These are phyloP conservation scores for Ericerus pela DNA, from an alignment of 1,140 invertebrate genomes.

Conservation along the genomic window DNA sequence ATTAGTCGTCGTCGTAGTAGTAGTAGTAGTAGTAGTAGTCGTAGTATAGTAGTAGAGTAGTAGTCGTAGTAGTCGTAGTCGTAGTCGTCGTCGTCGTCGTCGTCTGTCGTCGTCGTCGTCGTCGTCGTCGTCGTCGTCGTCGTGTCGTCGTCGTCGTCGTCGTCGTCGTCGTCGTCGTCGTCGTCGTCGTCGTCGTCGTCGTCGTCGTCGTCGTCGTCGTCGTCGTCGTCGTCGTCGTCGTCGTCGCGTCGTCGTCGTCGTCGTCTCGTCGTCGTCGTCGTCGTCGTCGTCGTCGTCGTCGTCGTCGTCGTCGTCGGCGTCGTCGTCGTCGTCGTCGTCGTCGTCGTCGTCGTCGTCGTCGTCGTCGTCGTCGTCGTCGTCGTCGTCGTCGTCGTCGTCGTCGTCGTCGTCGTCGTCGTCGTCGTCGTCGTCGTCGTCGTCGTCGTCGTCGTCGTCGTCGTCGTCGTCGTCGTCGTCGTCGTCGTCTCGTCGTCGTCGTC, in stretches of 20 bases:
- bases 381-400: conserved; percentile 14
- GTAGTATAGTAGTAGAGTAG: too few relatives aligned
- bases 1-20: neutral
- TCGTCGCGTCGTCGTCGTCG: too few relatives aligned
- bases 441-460: conserved; percentile 18
- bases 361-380: neutral
- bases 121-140: too few relatives aligned
- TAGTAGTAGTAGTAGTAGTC: conserved; percentile 7
- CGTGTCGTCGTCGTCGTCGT: too few relatives aligned
- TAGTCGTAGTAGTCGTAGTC: conserved; percentile 8
- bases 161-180: conserved; percentile 5
- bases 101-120: conserved; percentile 8
- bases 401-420: conserved; percentile 17
- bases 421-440: conserved; percentile 12
- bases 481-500: too few relatives aligned
- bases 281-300: too few relatives aligned
- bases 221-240: too few relatives aligned
- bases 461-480: conserved; percentile 27
- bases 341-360: conserved; percentile 17
- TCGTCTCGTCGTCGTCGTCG: too few relatives aligned
- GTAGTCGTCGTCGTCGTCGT: too few relatives aligned
- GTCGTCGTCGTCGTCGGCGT: too few relatives aligned
- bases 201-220: conserved; percentile 5
- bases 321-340: too few relatives aligned
- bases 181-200: conserved; percentile 16